Evolutionary conservation across 2,113 vertebrate species (phyloP).

Genomic region (Hydrolagus affinis): DNA sequence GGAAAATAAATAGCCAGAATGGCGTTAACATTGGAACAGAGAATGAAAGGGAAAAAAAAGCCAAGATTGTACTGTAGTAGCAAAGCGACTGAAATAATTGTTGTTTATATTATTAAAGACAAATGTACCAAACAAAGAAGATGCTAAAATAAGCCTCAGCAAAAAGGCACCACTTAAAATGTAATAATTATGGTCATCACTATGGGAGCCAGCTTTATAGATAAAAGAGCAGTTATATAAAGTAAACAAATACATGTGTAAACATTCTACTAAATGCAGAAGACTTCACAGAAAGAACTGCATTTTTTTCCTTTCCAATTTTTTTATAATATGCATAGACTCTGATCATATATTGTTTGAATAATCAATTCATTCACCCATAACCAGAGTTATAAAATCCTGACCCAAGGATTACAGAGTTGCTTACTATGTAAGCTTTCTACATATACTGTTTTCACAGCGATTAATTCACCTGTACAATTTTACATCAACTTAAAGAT

Average conservation of each 20-base stretch:
- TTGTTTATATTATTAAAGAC: not conserved
- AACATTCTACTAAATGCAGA: constrained; percentile 71
- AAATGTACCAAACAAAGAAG: not conserved
- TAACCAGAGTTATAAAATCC: constrained; percentile 53
- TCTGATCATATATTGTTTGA: constrained; percentile 49
- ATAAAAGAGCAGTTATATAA: not conserved
- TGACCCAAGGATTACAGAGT: constrained; percentile 65
- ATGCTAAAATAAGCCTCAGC: not conserved
- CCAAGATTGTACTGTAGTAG: not conserved
- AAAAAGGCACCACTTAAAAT: not conserved
- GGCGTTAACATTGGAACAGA: not conserved
- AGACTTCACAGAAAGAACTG: constrained; percentile 51
- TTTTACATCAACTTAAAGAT: constrained; percentile 99
- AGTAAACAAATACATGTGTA: constrained; percentile 29
- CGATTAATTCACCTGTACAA: constrained; percentile 95
- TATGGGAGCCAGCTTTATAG: not conserved
- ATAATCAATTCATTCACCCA: constrained; percentile 63
- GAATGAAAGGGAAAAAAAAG: not conserved
- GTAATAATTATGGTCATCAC: not conserved
- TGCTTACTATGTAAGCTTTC: constrained; percentile 99
- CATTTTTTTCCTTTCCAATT: constrained; percentile 38
- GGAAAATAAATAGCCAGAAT: not conserved
- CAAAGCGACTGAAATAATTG: not conserved
- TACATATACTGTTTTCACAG: constrained; percentile 42
- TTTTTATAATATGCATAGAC: constrained; percentile 42